phyloP scores from a whole-genome alignment of 2,888 invertebrate species.

The Brassicogethes aeneus region DNA sequence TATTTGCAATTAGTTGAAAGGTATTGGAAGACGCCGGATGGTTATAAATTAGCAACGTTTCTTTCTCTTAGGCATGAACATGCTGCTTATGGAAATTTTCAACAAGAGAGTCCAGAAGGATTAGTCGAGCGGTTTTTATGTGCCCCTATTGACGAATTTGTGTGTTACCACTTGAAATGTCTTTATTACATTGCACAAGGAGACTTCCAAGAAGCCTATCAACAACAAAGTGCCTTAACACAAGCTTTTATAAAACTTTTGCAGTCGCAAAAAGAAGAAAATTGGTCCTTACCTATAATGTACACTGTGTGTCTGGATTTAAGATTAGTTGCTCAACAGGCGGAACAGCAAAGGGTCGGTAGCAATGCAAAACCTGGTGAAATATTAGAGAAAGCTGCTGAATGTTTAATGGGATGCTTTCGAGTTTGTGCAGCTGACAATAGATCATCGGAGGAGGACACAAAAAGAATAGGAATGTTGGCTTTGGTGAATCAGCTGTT shows the following conservation, averaged over 20 bases:
- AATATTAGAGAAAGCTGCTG: constrained; percentile 86
- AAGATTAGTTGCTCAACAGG: constrained; percentile 65
- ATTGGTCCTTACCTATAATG: constrained; percentile 95
- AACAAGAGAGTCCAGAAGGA: constrained; percentile 60
- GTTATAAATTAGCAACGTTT: constrained; percentile 49
- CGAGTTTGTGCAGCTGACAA: constrained; percentile 93
- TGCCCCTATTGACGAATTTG: constrained; percentile 66
- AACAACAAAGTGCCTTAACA: constrained; percentile 67
- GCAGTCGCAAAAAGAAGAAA: constrained; percentile 85
- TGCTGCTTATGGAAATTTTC: constrained; percentile 57
- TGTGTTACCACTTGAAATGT: constrained; percentile 64
- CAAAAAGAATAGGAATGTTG: constrained; percentile 94
- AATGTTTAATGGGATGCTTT: constrained; percentile 87
- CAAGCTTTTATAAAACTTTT: constrained; percentile 74
- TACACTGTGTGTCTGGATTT: constrained; percentile 84
- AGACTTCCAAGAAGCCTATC: constrained; percentile 62
- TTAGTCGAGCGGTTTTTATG: constrained; percentile 61
- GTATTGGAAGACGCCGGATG: constrained; percentile 54
- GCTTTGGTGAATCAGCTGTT: constrained; percentile 94
- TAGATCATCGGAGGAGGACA: constrained; percentile 79
- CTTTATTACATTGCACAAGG: constrained; percentile 43
- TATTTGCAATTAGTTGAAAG: constrained; percentile 47
- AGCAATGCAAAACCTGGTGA: constrained; percentile 53
- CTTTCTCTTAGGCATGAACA: constrained; percentile 65
- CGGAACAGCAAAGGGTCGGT: constrained; percentile 52